Percentiles rank a stretch among this genome's conserved stretches.
Evolutionary conservation across 2,113 vertebrate genomes (phyloP).

Genomic region (Tenrec ecaudatus): DNA sequence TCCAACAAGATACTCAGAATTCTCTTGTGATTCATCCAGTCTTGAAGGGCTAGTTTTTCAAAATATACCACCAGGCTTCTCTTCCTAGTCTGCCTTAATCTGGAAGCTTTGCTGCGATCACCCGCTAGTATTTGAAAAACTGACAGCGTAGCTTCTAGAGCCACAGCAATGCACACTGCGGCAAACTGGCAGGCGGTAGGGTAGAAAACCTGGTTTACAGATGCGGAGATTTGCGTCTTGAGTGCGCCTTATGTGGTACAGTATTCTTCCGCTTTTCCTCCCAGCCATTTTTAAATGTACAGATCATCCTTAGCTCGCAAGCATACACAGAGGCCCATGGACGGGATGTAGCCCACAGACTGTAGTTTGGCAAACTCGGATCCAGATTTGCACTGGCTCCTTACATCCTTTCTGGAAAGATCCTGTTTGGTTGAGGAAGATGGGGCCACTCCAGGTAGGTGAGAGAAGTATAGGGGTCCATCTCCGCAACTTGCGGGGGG

Average conservation of each 20-base stretch:
- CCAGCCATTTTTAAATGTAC: not conserved
- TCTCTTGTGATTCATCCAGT: not conserved
- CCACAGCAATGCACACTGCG: not conserved
- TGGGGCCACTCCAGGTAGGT: not conserved
- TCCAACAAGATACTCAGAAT: not conserved
- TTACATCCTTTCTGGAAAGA: not conserved
- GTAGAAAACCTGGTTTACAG: not conserved
- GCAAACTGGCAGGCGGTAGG: not conserved
- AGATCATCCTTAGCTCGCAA: not conserved
- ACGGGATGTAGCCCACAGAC: no score
- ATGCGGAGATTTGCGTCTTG: not conserved
- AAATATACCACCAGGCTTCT: not conserved
- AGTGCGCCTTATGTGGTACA: not conserved
- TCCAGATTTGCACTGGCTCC: not conserved
- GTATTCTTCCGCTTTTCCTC: not conserved
- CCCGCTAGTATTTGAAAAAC: not conserved
- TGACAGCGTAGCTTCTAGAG: not conserved
- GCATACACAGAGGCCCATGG: fast-evolving
- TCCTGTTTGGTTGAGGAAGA: no score
- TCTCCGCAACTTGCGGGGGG: not conserved
- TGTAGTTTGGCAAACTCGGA: not conserved
- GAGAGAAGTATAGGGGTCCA: not conserved
- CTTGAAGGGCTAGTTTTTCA: not conserved
- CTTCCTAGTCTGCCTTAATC: not conserved
- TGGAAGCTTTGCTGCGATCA: not conserved